These are phyloP conservation scores for Penaeus indicus DNA, from an alignment of 1,140 invertebrate genomes.

Conservation along the genomic window DNA sequence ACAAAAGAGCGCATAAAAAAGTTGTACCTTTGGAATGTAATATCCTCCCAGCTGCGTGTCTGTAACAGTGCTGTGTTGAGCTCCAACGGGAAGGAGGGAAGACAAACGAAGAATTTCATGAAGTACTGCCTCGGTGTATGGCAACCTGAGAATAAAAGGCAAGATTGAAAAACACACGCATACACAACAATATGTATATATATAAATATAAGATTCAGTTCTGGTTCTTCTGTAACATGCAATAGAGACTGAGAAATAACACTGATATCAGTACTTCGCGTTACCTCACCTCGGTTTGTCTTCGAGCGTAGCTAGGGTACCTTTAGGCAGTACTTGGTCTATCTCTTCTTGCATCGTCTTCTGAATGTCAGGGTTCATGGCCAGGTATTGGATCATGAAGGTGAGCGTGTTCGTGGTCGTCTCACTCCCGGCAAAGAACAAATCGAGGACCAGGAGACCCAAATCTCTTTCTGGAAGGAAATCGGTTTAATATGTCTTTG, in stretches of 20 bases:
- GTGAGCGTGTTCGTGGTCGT: slow-evolving; percentile 91
- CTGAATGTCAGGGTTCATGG: slow-evolving; percentile 88
- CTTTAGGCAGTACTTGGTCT: slow-evolving; percentile 83
- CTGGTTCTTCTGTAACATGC: no score
- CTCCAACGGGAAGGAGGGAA: not conserved
- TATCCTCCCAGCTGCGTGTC: not conserved
- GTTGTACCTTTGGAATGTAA: not conserved
- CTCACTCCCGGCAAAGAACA: slow-evolving; percentile 94
- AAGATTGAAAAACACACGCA: no score
- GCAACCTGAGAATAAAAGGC: not conserved
- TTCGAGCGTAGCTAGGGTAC: slow-evolving; percentile 82
- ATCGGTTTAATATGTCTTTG: no score
- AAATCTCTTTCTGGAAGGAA: slow-evolving; percentile 78
- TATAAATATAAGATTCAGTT: no score
- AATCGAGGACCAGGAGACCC: slow-evolving; percentile 89
- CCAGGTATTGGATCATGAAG: slow-evolving; percentile 90
- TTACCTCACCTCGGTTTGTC: slow-evolving; percentile 74
- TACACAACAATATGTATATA: no score
- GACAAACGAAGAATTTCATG: not conserved
- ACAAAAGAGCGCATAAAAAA: no score
- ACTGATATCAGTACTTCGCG: no score
- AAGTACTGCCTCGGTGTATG: not conserved
- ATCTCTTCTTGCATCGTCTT: slow-evolving; percentile 87
- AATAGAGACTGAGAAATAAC: no score
- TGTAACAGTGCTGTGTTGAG: not conserved